These are phyloP conservation scores for Diadumene lineata DNA, from an alignment of 92 coral and sea anemone genomes.

Conservation along the genomic window DNA sequence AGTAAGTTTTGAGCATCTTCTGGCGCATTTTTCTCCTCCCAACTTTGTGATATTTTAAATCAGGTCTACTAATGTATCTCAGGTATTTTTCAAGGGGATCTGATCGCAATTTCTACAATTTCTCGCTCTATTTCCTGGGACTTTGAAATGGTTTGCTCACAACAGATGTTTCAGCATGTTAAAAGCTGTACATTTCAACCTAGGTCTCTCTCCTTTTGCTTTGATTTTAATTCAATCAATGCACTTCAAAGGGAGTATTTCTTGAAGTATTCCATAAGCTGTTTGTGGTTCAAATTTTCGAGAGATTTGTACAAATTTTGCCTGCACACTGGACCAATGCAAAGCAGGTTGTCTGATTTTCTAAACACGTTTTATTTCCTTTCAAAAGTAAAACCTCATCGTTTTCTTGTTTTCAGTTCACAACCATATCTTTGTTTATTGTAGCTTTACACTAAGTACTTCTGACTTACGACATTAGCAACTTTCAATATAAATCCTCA, in stretches of 20 bases:
- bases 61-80: background rate
- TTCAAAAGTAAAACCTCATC: too few species aligned
- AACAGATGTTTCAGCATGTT: background rate
- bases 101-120: background rate
- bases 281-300: too few species aligned
- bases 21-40: background rate
- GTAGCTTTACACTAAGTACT: too few species aligned
- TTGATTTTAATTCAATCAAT: background rate
- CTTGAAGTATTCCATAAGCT: too few species aligned
- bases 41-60: background rate
- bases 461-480: too few species aligned
- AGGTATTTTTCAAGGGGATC: background rate
- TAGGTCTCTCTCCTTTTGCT: background rate
- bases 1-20: constrained; percentile 41
- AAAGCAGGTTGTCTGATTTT: too few species aligned
- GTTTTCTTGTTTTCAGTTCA: too few species aligned
- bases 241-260: background rate
- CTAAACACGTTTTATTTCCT: too few species aligned
- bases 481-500: too few species aligned
- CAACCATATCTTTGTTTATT: too few species aligned
- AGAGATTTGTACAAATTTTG: too few species aligned
- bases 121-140: background rate
- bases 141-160: background rate
- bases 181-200: background rate
- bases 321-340: too few species aligned